Conservation (phyloP, 2,113 vertebrate species). For the Amazona guildingii region DNA sequence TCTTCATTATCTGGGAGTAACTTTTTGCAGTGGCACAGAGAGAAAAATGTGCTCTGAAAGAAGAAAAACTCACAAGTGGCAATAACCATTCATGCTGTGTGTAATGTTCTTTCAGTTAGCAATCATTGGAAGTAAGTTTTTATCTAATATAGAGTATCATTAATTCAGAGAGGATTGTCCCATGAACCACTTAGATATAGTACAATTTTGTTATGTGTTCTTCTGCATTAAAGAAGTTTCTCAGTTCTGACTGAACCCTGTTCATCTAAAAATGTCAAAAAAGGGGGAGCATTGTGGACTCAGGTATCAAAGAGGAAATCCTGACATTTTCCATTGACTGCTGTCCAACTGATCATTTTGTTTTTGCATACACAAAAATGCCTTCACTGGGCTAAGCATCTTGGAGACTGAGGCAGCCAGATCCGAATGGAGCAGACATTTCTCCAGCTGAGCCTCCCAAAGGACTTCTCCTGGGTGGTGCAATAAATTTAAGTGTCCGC, state of each 20-base stretch:
- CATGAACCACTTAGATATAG: neutral
- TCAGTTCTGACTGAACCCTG: neutral
- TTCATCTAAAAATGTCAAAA: neutral
- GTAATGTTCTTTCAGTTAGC: neutral
- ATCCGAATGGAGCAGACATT: neutral
- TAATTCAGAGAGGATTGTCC: neutral
- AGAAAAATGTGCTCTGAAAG: neutral
- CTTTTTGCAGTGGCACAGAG: neutral
- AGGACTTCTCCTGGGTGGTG: neutral
- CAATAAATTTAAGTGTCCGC: neutral
- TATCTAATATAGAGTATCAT: neutral
- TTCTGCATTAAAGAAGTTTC: neutral
- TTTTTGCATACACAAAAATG: neutral
- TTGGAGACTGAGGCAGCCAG: neutral
- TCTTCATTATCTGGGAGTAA: neutral
- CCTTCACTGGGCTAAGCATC: neutral
- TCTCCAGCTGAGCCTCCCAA: neutral
- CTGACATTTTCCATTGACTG: neutral
- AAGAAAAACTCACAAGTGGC: neutral
- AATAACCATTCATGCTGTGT: neutral
- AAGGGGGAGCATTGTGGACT: neutral
- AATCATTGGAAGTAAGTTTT: neutral
- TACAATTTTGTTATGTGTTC: neutral
- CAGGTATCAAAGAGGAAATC: neutral
- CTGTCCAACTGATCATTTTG: neutral